Conservation (phyloP, 2,113 vertebrate genomes). For the Mormoops blainvillei region DNA sequence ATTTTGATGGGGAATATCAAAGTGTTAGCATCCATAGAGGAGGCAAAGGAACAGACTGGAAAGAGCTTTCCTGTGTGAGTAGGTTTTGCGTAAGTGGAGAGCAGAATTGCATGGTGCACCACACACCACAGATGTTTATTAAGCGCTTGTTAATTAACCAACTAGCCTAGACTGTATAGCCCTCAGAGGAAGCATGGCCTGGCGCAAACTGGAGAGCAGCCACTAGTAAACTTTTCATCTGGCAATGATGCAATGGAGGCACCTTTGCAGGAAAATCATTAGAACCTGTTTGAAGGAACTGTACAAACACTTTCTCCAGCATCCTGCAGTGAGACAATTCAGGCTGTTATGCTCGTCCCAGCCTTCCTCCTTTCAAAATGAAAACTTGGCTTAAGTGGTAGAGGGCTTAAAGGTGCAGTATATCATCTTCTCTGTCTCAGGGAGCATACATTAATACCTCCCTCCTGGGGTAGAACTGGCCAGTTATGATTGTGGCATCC, state of each 20-base stretch:
- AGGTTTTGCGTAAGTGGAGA: not conserved
- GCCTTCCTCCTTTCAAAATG: not conserved
- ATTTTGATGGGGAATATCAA: not conserved
- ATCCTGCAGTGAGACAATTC: conserved; percentile 21
- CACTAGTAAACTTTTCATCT: not conserved
- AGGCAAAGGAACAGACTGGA: not conserved
- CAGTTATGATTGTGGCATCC: not conserved
- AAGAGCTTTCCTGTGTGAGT: not conserved
- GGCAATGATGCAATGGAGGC: not conserved
- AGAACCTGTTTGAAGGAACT: conserved; percentile 5
- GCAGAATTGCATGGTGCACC: not conserved
- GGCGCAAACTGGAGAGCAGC: not conserved
- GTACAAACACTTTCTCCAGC: not conserved
- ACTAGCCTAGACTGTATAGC: not conserved
- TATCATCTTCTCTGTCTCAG: not conserved
- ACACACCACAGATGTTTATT: conserved; percentile 13
- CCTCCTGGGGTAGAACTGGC: not conserved
- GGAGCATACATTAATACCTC: not conserved
- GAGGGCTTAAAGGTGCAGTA: not conserved
- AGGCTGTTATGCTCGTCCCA: not conserved
- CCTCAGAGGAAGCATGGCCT: conserved; percentile 20
- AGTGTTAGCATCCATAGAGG: not conserved
- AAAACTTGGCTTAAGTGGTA: not conserved
- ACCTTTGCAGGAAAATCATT: conserved; percentile 31
- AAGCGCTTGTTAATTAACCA: conserved; percentile 49